Evolutionary conservation across 2,888 invertebrate genomes (phyloP), one percentile per base, ranked within the genome.

Genomic region (Drosophila maculinotata): DNA sequence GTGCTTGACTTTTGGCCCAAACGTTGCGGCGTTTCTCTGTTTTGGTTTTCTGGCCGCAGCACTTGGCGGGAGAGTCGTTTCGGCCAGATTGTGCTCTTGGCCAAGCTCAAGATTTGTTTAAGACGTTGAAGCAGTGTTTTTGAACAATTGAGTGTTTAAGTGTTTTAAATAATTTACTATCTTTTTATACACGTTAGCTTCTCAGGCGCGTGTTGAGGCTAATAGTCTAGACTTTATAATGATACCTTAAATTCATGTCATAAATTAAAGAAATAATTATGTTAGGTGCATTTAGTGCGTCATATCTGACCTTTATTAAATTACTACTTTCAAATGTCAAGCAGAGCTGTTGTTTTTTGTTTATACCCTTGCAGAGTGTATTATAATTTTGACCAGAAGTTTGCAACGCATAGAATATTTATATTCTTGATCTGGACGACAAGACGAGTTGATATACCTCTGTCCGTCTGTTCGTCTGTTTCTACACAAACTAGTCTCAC

Each of bases 21-120:
- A 26, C 25, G 44, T 47, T 20, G 66, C 62, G 48, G 49, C 59
- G n/a, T 28, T 73, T 87, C 83, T 87, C 87, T 84, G 83, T 84
- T 84, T 85, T 84, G 83, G 58, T 87, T 84, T 87, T 53, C 41
- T 36, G 4, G 35, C 17, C 33, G 31, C 44, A 47, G 25, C 38
- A 41, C 36, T 26, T 23, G 45, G 25, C 25, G 42, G 30, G 44
- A 63, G 57, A 52, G 57, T 45, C 23, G 30, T 36, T 39, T 47
- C 26, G 33, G 23, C 20, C 30, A 30, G 62, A 4, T 30, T 38
- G 51, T 25, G 15, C 63, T 63, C 41, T 62, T 42, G 51, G 35
- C 4, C 17, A 15, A 14, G 12, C 23, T 52, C 28, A 42, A 63
- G 63, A 59, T 51, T 42, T 63, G 28, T 44, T 63, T 36, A 25